Evolutionary conservation across 1,140 invertebrate genomes (phyloP).

Genomic region (Drosophila malerkotliana): DNA sequence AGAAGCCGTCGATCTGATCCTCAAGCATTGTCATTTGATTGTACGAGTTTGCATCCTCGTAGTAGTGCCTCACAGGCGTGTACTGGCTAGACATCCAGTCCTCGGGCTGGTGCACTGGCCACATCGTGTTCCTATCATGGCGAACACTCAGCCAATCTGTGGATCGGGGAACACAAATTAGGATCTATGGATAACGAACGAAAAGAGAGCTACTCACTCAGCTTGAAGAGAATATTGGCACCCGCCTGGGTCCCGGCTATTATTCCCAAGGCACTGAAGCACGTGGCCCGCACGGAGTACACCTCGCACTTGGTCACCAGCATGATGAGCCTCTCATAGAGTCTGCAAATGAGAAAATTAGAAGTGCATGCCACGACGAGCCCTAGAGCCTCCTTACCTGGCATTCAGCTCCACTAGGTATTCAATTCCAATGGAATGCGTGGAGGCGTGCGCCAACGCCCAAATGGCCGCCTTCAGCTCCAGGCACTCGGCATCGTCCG

Average conservation of each 20-base stretch:
- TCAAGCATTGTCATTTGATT: constrained; percentile 69
- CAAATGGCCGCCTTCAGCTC: constrained; percentile 95
- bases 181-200: background rate
- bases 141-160: constrained; percentile 93
- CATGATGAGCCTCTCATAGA: constrained; percentile 82
- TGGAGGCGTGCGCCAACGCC: constrained; percentile 93
- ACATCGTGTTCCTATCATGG: constrained; percentile 91
- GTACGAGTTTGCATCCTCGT: constrained; percentile 73
- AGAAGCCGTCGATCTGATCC: constrained; percentile 78
- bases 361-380: background rate
- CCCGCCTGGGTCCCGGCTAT: constrained; percentile 92
- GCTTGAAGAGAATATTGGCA: constrained; percentile 89
- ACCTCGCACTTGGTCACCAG: constrained; percentile 91
- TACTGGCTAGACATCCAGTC: constrained; percentile 84
- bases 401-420: constrained; percentile 86
- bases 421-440: constrained; percentile 89
- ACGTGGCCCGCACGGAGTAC: constrained; percentile 94
- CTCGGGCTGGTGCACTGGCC: constrained; percentile 91
- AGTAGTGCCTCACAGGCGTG: constrained; percentile 82
- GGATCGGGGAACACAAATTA: background rate
- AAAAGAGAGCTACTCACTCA: constrained; percentile 85
- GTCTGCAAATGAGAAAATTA: constrained; percentile 33
- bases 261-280: constrained; percentile 93
- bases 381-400: constrained; percentile 37
- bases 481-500: constrained; percentile 87